phyloP scores from a whole-genome alignment of 2,113 vertebrate genomes.

The Heterotilapia buettikoferi region DNA sequence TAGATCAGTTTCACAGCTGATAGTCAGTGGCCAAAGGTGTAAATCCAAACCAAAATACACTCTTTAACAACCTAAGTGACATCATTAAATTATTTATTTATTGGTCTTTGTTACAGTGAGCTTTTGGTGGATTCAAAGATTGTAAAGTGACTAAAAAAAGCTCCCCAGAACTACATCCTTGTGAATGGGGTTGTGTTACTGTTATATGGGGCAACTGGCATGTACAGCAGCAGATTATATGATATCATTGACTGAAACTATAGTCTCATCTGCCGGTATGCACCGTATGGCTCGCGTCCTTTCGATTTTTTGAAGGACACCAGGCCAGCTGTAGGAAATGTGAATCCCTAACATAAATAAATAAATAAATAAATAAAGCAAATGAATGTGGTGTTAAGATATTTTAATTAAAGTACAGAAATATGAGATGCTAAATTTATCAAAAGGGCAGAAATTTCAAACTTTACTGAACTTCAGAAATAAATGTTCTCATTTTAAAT shows the following conservation, averaged over 20 bases:
- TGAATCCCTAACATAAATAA: not conserved
- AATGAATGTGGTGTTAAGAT: not conserved
- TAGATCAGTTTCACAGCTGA: not conserved
- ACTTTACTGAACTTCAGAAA: not conserved
- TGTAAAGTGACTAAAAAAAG: not conserved
- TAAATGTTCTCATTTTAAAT: not conserved
- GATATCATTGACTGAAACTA: slow-evolving; percentile 50
- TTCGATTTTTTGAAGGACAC: slow-evolving; percentile 35
- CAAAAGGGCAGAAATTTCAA: not conserved
- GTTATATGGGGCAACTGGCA: not conserved
- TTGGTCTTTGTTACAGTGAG: not conserved
- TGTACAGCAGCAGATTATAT: slow-evolving; percentile 9
- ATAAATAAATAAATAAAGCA: not conserved
- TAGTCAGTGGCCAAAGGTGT: not conserved
- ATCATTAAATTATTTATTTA: not conserved
- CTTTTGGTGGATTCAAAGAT: not conserved
- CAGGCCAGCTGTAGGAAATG: not conserved
- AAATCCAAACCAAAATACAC: not conserved
- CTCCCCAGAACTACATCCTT: not conserved
- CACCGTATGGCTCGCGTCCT: not conserved
- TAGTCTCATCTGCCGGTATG: not conserved
- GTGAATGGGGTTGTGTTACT: slow-evolving; percentile 5
- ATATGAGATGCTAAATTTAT: not conserved
- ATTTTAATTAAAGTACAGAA: not conserved
- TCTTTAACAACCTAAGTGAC: not conserved